These are phyloP conservation scores for Volucella zonaria DNA, from an alignment of 2,888 invertebrate species.

Conservation along the genomic window DNA sequence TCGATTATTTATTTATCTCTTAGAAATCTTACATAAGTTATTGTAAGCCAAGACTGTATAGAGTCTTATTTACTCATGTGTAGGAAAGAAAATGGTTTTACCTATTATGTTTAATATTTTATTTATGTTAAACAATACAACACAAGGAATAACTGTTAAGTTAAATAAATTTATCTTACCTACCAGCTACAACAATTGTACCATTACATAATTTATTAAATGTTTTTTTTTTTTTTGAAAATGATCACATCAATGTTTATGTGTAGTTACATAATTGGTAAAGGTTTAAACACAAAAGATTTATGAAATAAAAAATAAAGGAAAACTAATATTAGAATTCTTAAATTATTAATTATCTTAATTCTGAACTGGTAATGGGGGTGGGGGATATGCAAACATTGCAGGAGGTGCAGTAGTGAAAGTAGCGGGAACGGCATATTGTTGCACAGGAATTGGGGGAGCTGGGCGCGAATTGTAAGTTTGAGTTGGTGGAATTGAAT, in stretches of 20 bases:
- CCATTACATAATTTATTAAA: constrained; percentile 44
- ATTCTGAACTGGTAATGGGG: constrained; percentile 82
- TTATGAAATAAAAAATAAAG: constrained; percentile 37
- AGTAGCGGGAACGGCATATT: constrained; percentile 80
- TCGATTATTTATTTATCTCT: constrained; percentile 49
- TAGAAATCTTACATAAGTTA: constrained; percentile 50
- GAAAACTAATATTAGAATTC: constrained; percentile 24
- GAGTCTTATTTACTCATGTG: constrained; percentile 19
- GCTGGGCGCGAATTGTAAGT: constrained; percentile 52
- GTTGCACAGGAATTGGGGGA: constrained; percentile 75
- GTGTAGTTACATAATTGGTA: constrained; percentile 41
- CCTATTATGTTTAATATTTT: constrained; percentile 25
- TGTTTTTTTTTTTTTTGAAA: constrained; percentile 37
- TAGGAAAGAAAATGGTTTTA: constrained; percentile 21
- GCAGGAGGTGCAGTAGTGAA: constrained; percentile 76
- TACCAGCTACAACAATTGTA: constrained; percentile 52
- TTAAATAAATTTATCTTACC: constrained; percentile 37
- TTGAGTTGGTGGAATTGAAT: constrained; percentile 62
- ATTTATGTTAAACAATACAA: constrained; percentile 44
- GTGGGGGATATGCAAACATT: constrained; percentile 81
- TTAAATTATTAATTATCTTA: constrained; percentile 75
- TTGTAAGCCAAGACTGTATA: constrained; percentile 43
- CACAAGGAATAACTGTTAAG: constrained; percentile 27
- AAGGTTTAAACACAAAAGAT: constrained; percentile 41
- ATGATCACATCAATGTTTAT: constrained; percentile 65